Conservation (phyloP, 2,797 vertebrate genomes). For the Parotocinclus haroldoi region DNA sequence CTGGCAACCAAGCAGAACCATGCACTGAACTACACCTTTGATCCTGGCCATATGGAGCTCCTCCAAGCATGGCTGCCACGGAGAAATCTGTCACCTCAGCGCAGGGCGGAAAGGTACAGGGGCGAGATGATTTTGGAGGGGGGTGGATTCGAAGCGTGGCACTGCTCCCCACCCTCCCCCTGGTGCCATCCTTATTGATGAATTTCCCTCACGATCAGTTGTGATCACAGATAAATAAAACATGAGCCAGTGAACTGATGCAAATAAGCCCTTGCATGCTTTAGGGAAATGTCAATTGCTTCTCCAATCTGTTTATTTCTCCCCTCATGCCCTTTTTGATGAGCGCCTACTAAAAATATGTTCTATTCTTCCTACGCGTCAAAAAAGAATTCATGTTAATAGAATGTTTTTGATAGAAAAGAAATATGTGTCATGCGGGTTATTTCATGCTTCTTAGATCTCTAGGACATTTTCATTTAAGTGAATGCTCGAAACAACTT, state of each 20-base stretch:
- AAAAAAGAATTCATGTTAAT: no score
- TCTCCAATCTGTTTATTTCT: constrained; percentile 75
- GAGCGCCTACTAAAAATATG: constrained; percentile 43
- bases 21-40: constrained; percentile 82
- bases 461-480: constrained; percentile 19
- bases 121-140: constrained; percentile 13
- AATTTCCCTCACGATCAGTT: constrained; percentile 74
- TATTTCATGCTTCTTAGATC: background rate
- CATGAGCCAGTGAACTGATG: constrained; percentile 67
- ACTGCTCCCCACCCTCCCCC: constrained; percentile 54
- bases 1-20: constrained; percentile 81
- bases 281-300: constrained; percentile 74
- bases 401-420: constrained; percentile 42
- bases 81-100: constrained; percentile 76
- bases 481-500: constrained; percentile 1
- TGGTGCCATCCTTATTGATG: constrained; percentile 72
- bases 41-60: constrained; percentile 82
- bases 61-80: constrained; percentile 74
- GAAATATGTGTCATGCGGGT: constrained; percentile 23
- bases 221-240: constrained; percentile 78
- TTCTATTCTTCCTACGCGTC: constrained; percentile 36
- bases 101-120: constrained; percentile 70
- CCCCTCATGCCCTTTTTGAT: constrained; percentile 71
- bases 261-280: constrained; percentile 68
- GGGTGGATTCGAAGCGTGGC: constrained; percentile 36